Evolutionary conservation across 2,888 invertebrate species (phyloP).

Genomic region (Cynaeus angustus): DNA sequence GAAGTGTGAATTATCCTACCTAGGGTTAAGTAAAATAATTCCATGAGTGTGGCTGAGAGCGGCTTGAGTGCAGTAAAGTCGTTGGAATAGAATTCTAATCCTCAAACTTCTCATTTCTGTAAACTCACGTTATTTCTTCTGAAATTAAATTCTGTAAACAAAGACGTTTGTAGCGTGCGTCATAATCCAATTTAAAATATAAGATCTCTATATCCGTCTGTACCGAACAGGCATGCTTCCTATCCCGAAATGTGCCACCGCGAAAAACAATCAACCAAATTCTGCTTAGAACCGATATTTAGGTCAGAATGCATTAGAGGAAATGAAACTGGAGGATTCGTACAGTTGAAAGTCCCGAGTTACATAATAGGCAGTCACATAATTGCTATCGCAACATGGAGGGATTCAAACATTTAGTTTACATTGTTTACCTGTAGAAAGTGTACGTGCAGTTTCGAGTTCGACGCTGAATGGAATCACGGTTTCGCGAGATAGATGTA

Average conservation of each 20-base stretch:
- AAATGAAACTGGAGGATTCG: slow-evolving; percentile 55
- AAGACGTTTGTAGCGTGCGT: neutral
- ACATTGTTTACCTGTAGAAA: slow-evolving; percentile 50
- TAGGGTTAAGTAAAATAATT: too few relatives aligned
- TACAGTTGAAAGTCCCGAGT: slow-evolving; percentile 56
- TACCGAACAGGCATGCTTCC: neutral
- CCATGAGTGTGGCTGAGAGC: too few relatives aligned
- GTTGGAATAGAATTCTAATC: neutral
- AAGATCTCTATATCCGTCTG: neutral
- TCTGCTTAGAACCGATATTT: slow-evolving; percentile 12
- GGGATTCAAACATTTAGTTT: slow-evolving; percentile 50
- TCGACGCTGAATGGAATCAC: slow-evolving; percentile 35
- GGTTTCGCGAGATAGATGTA: slow-evolving; percentile 25
- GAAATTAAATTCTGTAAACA: too few relatives aligned
- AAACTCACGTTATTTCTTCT: neutral
- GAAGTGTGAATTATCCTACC: too few relatives aligned
- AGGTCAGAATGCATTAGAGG: slow-evolving; percentile 48
- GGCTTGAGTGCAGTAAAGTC: neutral
- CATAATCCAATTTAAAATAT: slow-evolving; percentile 9
- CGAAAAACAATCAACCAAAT: slow-evolving; percentile 9
- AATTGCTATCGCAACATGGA: slow-evolving; percentile 50
- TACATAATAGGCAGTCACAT: slow-evolving; percentile 48
- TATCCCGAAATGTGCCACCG: neutral
- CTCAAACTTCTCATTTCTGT: neutral
- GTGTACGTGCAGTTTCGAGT: slow-evolving; percentile 44